Evolutionary conservation across 2,888 invertebrate species (phyloP).

Genomic region (Tromatobia lineatoria): DNA sequence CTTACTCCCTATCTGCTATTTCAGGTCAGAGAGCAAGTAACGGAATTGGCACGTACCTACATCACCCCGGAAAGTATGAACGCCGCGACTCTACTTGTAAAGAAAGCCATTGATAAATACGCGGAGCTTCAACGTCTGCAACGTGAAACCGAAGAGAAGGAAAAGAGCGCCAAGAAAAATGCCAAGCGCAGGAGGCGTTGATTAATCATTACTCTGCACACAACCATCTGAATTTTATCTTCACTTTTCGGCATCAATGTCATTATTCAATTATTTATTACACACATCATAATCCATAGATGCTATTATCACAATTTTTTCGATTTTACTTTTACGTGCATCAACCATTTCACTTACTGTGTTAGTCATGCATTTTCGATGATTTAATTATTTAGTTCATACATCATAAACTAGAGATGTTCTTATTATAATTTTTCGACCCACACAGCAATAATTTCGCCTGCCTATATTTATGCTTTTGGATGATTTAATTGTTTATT

Average conservation of each 20-base stretch:
- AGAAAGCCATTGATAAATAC: conserved; percentile 89
- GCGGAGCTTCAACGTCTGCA: conserved; percentile 65
- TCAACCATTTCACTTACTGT: neutral
- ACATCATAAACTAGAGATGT: neutral
- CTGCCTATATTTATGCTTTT: too few species aligned
- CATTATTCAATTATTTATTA: conserved; percentile 38
- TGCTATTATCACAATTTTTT: neutral
- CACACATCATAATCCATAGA: neutral
- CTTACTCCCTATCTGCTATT: conserved; percentile 3
- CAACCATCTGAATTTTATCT: neutral
- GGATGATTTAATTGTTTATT: too few species aligned
- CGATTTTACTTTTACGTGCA: neutral
- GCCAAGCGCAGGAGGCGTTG: conserved; percentile 55
- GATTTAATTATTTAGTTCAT: too few species aligned
- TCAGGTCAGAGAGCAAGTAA: conserved; percentile 75
- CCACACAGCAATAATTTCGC: too few species aligned
- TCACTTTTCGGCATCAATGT: neutral
- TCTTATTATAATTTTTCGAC: neutral
- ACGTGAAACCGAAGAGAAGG: conserved; percentile 28
- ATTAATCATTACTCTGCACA: conserved; percentile 1
- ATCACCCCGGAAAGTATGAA: conserved; percentile 88
- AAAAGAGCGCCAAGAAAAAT: conserved; percentile 41
- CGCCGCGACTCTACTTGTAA: conserved; percentile 87
- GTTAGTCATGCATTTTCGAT: neutral
- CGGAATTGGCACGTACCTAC: conserved; percentile 87